Conservation (phyloP, 2,888 invertebrate genomes). For the Koerneria pararmatus region DNA sequence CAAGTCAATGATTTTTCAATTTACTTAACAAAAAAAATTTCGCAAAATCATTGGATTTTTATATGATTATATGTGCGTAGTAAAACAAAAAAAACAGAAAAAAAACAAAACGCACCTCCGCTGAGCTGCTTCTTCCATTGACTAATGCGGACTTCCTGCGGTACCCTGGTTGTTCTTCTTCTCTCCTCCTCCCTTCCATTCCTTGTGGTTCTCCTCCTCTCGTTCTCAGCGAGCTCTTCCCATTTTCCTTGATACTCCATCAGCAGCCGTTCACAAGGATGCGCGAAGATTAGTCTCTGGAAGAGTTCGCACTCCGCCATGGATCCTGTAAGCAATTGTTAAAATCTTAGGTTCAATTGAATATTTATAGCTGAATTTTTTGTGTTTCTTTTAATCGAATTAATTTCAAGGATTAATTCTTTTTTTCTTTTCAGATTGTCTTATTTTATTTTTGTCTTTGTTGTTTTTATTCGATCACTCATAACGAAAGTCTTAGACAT, state of each 20-base stretch:
- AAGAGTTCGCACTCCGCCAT: slow-evolving; percentile 35
- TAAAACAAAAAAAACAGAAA: neutral
- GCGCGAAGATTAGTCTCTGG: slow-evolving; percentile 37
- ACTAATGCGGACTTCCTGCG: slow-evolving; percentile 27
- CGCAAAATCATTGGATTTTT: too few relatives aligned
- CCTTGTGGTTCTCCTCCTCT: neutral
- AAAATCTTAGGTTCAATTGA: too few relatives aligned
- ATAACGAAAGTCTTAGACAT: too few relatives aligned
- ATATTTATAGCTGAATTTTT: too few relatives aligned
- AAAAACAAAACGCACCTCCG: slow-evolving; percentile 23
- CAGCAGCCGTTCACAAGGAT: slow-evolving; percentile 36
- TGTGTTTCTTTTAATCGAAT: too few relatives aligned
- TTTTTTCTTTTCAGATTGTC: too few relatives aligned
- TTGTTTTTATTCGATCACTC: too few relatives aligned
- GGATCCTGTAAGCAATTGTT: slow-evolving; percentile 8
- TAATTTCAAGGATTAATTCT: too few relatives aligned
- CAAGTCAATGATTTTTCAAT: too few relatives aligned
- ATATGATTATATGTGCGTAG: slow-evolving; percentile 27
- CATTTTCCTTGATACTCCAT: neutral
- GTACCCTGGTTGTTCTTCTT: slow-evolving; percentile 14
- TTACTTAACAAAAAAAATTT: too few relatives aligned
- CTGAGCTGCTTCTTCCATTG: slow-evolving; percentile 33
- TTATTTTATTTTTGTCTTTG: too few relatives aligned
- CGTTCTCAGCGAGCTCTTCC: neutral
- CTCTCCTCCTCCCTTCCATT: neutral